Percentiles rank a stretch among this genome's conserved stretches.
Conservation (phyloP, 2,888 invertebrate genomes). For the Amorpha juglandis region DNA sequence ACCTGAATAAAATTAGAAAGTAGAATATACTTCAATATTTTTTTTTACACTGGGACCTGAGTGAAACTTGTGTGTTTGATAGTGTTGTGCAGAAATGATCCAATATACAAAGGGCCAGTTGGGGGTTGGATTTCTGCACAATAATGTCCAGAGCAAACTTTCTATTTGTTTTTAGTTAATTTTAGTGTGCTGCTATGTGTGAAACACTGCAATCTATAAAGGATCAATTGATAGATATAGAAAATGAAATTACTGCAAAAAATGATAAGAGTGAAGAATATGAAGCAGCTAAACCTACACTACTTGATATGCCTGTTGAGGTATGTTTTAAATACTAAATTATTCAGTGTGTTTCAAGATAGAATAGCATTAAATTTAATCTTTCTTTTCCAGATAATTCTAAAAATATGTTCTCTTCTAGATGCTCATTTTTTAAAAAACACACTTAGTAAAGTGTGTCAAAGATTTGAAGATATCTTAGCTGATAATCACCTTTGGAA, state of each 20-base stretch:
- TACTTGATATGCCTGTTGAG: conserved; percentile 75
- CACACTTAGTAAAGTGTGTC: conserved; percentile 82
- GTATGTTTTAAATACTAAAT: conserved; percentile 43
- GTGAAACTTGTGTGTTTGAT: no score
- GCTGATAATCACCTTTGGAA: conserved; percentile 84
- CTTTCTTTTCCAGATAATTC: conserved; percentile 65
- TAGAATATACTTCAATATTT: no score
- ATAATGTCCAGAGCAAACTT: neutral
- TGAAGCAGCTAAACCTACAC: conserved; percentile 50
- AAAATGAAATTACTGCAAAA: conserved; percentile 46
- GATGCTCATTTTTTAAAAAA: conserved; percentile 82
- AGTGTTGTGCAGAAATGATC: no score
- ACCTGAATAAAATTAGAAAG: no score
- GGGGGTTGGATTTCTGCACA: no score
- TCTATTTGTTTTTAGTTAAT: conserved; percentile 2
- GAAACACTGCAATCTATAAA: conserved; percentile 57
- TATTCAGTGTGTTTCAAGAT: neutral
- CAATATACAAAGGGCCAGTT: no score
- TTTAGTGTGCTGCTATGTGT: conserved; percentile 55
- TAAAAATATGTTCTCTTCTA: conserved; percentile 85
- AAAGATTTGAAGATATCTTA: conserved; percentile 82
- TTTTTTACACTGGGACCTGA: no score
- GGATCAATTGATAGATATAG: conserved; percentile 57
- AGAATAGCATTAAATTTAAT: neutral
- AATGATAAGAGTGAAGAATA: conserved; percentile 42